Percentiles rank a stretch among this genome's conserved stretches.
These are phyloP conservation scores for Chymomyza fuscimana DNA, from an alignment of 2,888 invertebrate genomes.

Conservation along the genomic window DNA sequence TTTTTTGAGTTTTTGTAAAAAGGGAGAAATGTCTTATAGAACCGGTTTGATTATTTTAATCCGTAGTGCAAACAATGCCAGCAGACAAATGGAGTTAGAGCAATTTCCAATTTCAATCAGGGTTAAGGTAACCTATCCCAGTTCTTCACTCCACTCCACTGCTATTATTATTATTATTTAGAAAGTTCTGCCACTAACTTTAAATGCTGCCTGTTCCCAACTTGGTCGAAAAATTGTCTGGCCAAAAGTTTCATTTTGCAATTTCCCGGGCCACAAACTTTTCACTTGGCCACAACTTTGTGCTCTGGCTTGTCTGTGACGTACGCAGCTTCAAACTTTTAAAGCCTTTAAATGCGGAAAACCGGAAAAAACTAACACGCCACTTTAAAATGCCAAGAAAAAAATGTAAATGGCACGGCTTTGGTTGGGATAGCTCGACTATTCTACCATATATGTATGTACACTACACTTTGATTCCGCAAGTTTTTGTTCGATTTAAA, in stretches of 20 bases:
- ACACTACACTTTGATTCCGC: too few relatives aligned
- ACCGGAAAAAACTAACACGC: constrained; percentile 19
- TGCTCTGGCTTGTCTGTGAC: not conserved
- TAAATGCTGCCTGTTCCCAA: not conserved
- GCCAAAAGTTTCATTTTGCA: constrained; percentile 13
- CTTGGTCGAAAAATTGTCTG: constrained; percentile 20
- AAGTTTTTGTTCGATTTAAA: too few relatives aligned
- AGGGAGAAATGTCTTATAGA: constrained; percentile 1
- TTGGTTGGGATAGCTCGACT: too few relatives aligned
- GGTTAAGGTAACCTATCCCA: not conserved
- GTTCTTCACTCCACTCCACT: not conserved
- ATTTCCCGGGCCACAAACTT: not conserved
- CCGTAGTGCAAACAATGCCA: constrained; percentile 53
- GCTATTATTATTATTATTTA: constrained; percentile 14
- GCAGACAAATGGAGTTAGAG: too few relatives aligned
- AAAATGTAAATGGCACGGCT: not conserved
- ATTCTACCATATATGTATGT: too few relatives aligned
- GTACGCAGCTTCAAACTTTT: constrained; percentile 20
- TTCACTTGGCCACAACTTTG: constrained; percentile 1
- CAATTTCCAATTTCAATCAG: constrained; percentile 19
- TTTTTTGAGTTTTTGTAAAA: not conserved
- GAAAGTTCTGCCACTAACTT: constrained; percentile 9
- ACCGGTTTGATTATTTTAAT: constrained; percentile 56
- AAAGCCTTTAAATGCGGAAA: constrained; percentile 40
- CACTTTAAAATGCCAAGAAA: constrained; percentile 30